Percentiles rank a stretch among this genome's conserved stretches.
Conservation (phyloP, 1,140 invertebrate species). For the Eciton burchellii region DNA sequence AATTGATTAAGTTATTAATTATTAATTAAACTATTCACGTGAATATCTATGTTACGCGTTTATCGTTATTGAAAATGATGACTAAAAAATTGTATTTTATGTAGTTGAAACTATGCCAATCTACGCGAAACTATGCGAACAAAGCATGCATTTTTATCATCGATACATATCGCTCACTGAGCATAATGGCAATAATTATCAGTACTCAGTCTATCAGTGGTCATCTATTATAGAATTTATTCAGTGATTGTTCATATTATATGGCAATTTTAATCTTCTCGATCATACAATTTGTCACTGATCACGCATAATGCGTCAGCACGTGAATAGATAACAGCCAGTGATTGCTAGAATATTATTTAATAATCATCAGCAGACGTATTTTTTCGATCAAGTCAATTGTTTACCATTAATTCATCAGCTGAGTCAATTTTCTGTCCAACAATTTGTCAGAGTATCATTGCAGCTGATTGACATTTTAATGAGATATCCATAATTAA, state of each 20-base stretch:
- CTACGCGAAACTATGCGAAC: too few relatives aligned
- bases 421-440: conserved; percentile 16
- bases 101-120: neutral
- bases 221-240: neutral
- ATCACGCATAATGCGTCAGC: too few relatives aligned
- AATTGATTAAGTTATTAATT: conserved; percentile 3
- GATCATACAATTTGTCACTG: neutral
- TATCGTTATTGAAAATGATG: neutral
- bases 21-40: neutral
- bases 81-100: neutral
- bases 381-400: conserved; percentile 9
- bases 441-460: conserved; percentile 3
- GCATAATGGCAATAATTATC: neutral
- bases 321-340: neutral
- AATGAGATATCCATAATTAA: neutral
- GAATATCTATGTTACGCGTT: too few relatives aligned
- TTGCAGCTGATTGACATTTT: neutral
- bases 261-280: neutral
- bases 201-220: neutral
- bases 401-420: neutral
- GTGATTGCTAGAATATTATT: conserved; percentile 9
- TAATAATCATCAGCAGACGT: neutral
- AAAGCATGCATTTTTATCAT: neutral
- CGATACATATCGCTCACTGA: neutral
- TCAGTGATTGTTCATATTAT: neutral